Conservation (phyloP, 2,797 vertebrate genomes). For the Telmatherina bonti region DNA sequence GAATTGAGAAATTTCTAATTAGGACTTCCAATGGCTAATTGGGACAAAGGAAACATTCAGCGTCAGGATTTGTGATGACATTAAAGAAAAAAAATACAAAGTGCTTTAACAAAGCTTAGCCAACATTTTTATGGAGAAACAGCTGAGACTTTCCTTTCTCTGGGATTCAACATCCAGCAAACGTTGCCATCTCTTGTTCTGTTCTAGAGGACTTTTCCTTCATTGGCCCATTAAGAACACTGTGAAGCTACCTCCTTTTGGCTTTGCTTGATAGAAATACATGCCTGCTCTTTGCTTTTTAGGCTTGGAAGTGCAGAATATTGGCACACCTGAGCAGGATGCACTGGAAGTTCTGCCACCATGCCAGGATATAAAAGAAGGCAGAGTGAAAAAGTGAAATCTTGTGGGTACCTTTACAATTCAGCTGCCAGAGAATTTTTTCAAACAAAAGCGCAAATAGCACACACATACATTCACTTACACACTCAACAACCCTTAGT, state of each 20-base stretch:
- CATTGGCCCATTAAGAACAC: slow-evolving; percentile 44
- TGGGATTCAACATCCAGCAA: slow-evolving; percentile 21
- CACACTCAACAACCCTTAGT: slow-evolving; percentile 48
- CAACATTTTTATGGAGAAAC: slow-evolving; percentile 21
- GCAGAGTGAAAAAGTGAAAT: slow-evolving; percentile 36
- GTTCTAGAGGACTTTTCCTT: slow-evolving; percentile 49
- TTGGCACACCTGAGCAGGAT: slow-evolving; percentile 52
- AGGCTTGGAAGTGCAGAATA: slow-evolving; percentile 44
- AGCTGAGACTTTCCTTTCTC: slow-evolving; percentile 34
- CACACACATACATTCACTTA: slow-evolving; percentile 30
- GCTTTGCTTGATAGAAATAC: slow-evolving; percentile 23
- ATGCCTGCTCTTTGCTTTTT: slow-evolving; percentile 51
- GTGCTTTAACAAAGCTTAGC: slow-evolving; percentile 3
- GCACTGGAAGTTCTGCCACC: slow-evolving; percentile 37
- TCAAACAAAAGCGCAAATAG: slow-evolving; percentile 31
- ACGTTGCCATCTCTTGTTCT: slow-evolving; percentile 57
- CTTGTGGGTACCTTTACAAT: slow-evolving; percentile 34
- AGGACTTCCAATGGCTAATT: slow-evolving; percentile 19
- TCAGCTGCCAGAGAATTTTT: slow-evolving; percentile 47
- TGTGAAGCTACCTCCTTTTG: slow-evolving; percentile 60
- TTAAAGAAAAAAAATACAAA: slow-evolving; percentile 1
- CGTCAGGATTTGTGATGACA: slow-evolving; percentile 2
- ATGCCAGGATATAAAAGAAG: slow-evolving; percentile 50
- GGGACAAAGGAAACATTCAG: background rate
- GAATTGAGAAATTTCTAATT: slow-evolving; percentile 29